Evolutionary conservation across 2,113 vertebrate species (phyloP).

Genomic region (Notarius lentiginosus): DNA sequence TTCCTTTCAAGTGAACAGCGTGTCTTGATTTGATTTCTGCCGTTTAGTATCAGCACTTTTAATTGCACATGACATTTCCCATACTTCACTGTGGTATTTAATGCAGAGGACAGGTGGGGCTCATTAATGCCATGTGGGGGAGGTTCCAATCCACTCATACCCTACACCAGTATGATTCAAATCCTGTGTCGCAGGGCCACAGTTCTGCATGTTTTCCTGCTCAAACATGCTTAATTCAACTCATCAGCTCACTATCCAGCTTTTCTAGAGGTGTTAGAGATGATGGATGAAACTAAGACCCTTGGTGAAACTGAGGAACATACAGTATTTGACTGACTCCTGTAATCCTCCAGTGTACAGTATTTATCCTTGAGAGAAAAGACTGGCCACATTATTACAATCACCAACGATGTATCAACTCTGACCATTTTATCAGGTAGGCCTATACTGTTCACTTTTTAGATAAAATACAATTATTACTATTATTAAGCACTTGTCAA

Average conservation of each 20-base stretch:
- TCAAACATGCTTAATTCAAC: neutral
- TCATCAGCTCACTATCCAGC: constrained; percentile 30
- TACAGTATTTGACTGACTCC: neutral
- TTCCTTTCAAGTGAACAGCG: constrained; percentile 19
- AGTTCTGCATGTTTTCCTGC: too few relatives aligned
- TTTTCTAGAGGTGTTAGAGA: neutral
- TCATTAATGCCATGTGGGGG: constrained; percentile 68
- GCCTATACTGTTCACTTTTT: too few relatives aligned
- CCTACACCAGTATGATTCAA: constrained; percentile 4
- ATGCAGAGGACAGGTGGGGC: constrained; percentile 80
- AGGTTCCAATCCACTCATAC: constrained; percentile 37
- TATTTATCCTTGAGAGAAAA: neutral
- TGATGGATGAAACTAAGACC: neutral
- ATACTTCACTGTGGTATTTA: constrained; percentile 79
- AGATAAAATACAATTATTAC: too few relatives aligned
- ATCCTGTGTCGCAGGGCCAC: neutral
- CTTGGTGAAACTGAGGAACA: neutral
- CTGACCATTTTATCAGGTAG: too few relatives aligned
- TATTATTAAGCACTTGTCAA: neutral
- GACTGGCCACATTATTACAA: neutral
- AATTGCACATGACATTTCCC: constrained; percentile 84
- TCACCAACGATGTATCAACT: neutral
- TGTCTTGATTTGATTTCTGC: constrained; percentile 74
- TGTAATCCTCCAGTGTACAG: neutral
- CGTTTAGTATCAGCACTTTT: constrained; percentile 80